A percentile compares a stretch with the other conserved stretches of the same genome.
These are phyloP conservation scores for Pseudopodoces humilis DNA, from an alignment of 2,113 vertebrate genomes.

Conservation along the genomic window DNA sequence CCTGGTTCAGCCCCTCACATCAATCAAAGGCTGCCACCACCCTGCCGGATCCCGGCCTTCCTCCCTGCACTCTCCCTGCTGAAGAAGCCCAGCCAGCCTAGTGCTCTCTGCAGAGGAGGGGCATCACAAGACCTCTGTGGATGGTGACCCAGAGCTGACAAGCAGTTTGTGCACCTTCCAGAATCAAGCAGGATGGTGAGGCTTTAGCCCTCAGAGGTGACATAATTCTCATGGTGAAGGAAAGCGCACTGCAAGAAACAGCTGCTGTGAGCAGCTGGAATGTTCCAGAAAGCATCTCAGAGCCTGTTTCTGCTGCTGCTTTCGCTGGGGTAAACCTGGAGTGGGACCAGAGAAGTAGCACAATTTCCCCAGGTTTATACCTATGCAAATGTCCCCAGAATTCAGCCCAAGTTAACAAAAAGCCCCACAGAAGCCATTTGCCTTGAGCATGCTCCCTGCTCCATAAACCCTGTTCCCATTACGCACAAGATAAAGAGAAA, in stretches of 20 bases:
- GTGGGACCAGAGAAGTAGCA: neutral
- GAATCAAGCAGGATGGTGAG: neutral
- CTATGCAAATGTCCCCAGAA: neutral
- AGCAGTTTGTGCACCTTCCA: fast-evolving
- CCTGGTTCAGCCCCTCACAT: neutral
- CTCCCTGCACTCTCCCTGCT: neutral
- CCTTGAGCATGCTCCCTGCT: neutral
- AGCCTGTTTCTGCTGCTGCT: neutral
- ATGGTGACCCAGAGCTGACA: neutral
- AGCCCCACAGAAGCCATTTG: neutral
- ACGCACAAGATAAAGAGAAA: neutral
- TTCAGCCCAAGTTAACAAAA: neutral
- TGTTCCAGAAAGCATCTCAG: neutral
- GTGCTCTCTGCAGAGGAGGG: neutral
- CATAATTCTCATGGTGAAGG: neutral
- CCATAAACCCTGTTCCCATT: neutral
- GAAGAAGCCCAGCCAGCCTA: neutral
- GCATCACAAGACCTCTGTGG: neutral
- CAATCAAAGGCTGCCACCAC: neutral
- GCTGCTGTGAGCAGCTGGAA: neutral
- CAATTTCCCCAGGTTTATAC: neutral
- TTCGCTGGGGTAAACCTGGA: neutral
- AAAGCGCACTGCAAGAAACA: neutral
- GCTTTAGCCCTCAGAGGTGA: neutral
- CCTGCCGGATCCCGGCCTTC: fast-evolving